These are phyloP conservation scores for Cirrhinus mrigala DNA, from an alignment of 2,797 vertebrate species.

Conservation along the genomic window DNA sequence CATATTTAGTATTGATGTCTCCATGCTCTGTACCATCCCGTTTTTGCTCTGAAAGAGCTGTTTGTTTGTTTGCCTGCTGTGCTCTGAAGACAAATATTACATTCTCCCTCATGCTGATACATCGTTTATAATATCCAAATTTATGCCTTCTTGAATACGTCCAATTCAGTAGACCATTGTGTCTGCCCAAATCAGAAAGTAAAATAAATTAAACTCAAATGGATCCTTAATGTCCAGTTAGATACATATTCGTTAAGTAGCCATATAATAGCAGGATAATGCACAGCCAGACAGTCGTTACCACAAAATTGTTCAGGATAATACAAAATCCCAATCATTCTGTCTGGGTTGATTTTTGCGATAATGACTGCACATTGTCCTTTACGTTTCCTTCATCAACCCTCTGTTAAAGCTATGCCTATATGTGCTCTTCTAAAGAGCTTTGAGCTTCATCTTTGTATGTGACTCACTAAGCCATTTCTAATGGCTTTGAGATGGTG, in stretches of 20 bases:
- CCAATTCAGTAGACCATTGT: too few species aligned
- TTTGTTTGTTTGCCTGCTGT: background rate
- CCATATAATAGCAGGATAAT: background rate
- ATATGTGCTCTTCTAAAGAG: background rate
- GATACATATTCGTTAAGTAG: background rate
- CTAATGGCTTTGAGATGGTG: background rate
- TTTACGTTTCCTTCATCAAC: background rate
- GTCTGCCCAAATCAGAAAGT: too few species aligned
- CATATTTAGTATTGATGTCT: background rate
- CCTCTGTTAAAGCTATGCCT: background rate
- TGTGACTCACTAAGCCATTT: too few species aligned
- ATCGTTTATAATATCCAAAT: background rate
- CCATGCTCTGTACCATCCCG: background rate
- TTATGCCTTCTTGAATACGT: background rate
- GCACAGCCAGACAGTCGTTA: background rate
- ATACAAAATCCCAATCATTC: background rate
- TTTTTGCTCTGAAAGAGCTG: background rate
- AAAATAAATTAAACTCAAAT: too few species aligned
- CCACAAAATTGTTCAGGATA: background rate
- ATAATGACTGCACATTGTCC: background rate
- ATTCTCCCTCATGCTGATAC: background rate
- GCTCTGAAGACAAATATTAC: background rate
- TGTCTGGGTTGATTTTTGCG: background rate
- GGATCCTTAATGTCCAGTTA: too few species aligned
- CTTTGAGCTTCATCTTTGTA: background rate